Evolutionary conservation across 2,113 vertebrate species (phyloP).

Genomic region (Myiagra hebetior): DNA sequence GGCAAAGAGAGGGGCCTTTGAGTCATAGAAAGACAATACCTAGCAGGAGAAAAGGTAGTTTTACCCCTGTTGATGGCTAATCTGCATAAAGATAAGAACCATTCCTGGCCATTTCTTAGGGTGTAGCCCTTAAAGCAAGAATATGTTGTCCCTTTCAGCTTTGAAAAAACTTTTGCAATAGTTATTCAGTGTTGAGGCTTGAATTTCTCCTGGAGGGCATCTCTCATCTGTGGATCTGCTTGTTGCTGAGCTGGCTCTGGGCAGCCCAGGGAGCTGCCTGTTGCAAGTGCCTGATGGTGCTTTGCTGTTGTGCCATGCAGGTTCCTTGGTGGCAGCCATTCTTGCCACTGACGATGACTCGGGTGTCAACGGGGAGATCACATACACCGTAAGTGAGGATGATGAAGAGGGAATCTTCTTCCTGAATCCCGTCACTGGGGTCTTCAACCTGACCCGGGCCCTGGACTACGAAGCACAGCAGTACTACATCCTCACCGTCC

Average conservation of each 20-base stretch:
- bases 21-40: not conserved
- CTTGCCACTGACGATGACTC: conserved; percentile 92
- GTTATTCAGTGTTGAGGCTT: not conserved
- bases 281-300: not conserved
- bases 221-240: not conserved
- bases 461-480: conserved; percentile 90
- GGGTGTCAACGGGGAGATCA: conserved; percentile 90
- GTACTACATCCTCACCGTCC: conserved; percentile 87
- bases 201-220: not conserved
- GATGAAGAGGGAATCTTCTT: conserved; percentile 89
- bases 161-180: not conserved
- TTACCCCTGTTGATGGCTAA: not conserved
- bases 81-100: not conserved
- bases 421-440: conserved; percentile 90
- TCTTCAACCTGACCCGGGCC: conserved; percentile 88
- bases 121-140: not conserved
- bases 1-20: not conserved
- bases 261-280: not conserved
- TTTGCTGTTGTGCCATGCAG: conserved; percentile 36
- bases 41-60: not conserved
- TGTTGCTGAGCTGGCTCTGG: not conserved
- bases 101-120: not conserved
- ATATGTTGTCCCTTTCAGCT: not conserved
- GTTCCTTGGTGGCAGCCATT: conserved; percentile 93
- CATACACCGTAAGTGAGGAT: conserved; percentile 89